Evolutionary conservation across 2,113 vertebrate genomes (phyloP).

Genomic region (Syngnathus floridae): DNA sequence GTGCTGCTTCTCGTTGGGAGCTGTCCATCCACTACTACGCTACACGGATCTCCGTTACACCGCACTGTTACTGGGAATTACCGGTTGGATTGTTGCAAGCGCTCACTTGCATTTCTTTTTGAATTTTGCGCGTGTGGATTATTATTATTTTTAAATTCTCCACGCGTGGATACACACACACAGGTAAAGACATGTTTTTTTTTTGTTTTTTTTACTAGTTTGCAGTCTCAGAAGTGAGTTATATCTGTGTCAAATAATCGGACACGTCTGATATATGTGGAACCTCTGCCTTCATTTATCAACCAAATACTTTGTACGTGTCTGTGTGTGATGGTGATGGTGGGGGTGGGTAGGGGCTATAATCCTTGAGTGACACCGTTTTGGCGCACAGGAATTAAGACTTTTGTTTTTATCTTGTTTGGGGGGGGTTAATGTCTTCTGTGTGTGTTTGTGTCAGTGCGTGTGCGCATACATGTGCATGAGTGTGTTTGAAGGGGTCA

Average conservation of each 20-base stretch:
- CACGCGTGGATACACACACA: conserved; percentile 55
- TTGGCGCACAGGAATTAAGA: conserved; percentile 61
- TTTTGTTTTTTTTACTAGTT: neutral
- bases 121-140: conserved; percentile 47
- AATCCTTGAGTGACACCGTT: conserved; percentile 72
- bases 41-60: neutral
- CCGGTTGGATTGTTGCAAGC: conserved; percentile 52
- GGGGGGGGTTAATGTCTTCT: conserved; percentile 20
- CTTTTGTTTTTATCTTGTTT: conserved; percentile 49
- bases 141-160: conserved; percentile 51
- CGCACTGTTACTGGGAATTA: conserved; percentile 26
- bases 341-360: conserved; percentile 19
- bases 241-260: conserved; percentile 21
- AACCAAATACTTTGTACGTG: neutral
- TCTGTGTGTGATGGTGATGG: neutral
- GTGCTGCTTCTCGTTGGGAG: conserved; percentile 55
- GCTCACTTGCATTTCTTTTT: conserved; percentile 1
- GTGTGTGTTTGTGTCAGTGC: conserved; percentile 31
- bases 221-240: conserved; percentile 21
- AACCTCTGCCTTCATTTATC: neutral
- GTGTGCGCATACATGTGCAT: neutral
- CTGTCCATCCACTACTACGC: neutral
- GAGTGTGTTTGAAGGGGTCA: conserved; percentile 16
- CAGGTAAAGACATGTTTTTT: conserved; percentile 25
- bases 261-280: neutral